phyloP scores from a whole-genome alignment of 1,140 invertebrate genomes.

The Camponotus pennsylvanicus region DNA sequence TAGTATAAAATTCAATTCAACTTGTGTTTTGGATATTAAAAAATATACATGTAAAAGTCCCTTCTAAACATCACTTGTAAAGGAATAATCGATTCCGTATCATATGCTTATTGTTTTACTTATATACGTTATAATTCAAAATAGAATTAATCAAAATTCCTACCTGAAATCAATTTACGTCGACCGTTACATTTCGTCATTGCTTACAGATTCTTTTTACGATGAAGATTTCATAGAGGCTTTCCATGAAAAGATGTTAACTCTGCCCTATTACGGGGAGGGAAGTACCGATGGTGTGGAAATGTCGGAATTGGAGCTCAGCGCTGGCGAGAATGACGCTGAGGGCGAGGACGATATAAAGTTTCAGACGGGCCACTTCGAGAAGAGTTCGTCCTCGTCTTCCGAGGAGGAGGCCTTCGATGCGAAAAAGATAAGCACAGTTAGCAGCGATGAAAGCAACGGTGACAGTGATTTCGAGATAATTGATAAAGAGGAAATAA shows the following conservation, averaged over 20 bases:
- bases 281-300: slow-evolving; percentile 82
- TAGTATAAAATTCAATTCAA: background rate
- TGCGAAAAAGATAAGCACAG: slow-evolving; percentile 59
- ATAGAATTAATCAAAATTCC: background rate
- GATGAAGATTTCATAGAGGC: slow-evolving; percentile 80
- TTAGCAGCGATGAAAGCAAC: slow-evolving; percentile 81
- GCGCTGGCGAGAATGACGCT: slow-evolving; percentile 77
- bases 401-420: slow-evolving; percentile 81
- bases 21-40: background rate
- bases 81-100: background rate
- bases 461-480: slow-evolving; percentile 84
- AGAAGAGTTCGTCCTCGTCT: slow-evolving; percentile 80
- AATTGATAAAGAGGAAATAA: slow-evolving; percentile 82
- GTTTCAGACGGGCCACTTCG: slow-evolving; percentile 81
- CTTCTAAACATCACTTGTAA: background rate
- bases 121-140: background rate
- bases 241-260: slow-evolving; percentile 69
- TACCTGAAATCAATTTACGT: background rate
- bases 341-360: slow-evolving; percentile 77
- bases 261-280: slow-evolving; percentile 84
- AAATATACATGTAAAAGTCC: background rate
- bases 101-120: background rate
- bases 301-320: slow-evolving; percentile 81
- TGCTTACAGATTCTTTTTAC: slow-evolving; percentile 78
- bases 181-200: background rate